Evolutionary conservation across 2,888 invertebrate genomes (phyloP), one percentile per base, ranked within the genome.

Genomic region (Melanotus villosus): DNA sequence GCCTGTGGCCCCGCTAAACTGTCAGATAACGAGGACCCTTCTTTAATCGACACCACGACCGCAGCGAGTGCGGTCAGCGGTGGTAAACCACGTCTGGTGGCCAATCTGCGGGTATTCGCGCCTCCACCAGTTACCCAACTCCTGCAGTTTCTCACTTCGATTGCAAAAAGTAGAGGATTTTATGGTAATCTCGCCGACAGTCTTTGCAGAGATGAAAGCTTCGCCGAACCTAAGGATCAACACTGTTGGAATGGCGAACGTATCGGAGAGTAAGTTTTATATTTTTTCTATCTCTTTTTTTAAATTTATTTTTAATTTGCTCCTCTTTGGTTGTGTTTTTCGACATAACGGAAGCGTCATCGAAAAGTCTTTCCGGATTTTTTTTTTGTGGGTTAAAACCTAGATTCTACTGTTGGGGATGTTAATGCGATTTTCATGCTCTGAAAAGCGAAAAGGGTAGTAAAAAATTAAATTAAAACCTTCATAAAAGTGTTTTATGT

Each of bases 181-280:
- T 97, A 95, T 85, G 90, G 92, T 30, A 90, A 91, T 76, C 88
- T 97, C 38, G 93, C 96, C 2, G 93, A 95, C 84, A 89, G 90
- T 78, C 85, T 95, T 57, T 95, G 95, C 84, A 90, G 91, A 74
- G 92, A 94, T 75, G 89, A 90, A 0, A 89, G 89, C 76, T 89
- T 92, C 73, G 90, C 91, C 2, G 89, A 89, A 52, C 87, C 88
- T 26, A 87, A 88, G 36, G 90, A 90, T 75, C 90, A 91, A 69
- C 88, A 88, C 72, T 95, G 95, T 84, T 95, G 95, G 95, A 95
- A 94, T 80, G 95, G 95, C 54, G 90, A 91, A 75, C 84, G 89
- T 70, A 87, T 93, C 76, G 92, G 91, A 84, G 91, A 92, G 93
- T 93, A 80, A 91, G 93, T 92, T 19, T 2, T 4, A 10, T 5